Base-by-base conservation (phyloP, 2,888 invertebrate species). In the Seira ritae region DNA sequence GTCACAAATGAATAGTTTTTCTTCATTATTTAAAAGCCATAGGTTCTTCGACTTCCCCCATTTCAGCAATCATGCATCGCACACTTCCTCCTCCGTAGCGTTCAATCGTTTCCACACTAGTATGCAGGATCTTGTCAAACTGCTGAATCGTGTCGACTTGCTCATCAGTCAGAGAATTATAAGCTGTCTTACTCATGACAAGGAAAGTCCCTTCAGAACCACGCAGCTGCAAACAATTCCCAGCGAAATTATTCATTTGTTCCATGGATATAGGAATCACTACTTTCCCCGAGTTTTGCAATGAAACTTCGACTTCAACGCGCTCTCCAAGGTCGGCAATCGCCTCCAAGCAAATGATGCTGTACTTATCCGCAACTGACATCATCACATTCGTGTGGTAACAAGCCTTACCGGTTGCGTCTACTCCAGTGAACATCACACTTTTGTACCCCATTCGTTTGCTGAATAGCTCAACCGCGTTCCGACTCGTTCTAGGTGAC, bases 311-410 rank as follows among this genome's bases (percentile, higher is more conserved):
- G 3, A 87, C 55, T 1, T 42, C 23, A 4, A 74, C 83, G 22
- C 80, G 62, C 65, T 87, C 84, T 1, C 42, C 17, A 6, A 55
- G 72, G 23, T 80, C 68, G 0, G 31, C n/a, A 68, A 88, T 81
- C 4, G 86, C 42, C 0, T 87, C 87, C 4, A 87, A 24, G 55
- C 88, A 88, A 37, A 88, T 68, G 8, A 87, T 65, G 6, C 81
- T 85, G 66, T 81, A 87, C n/a, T 73, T 60, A 22, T 86, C 84
- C 8, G 82, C 86, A 17, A 87, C 31, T 12, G 82, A 74, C 86
- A 88, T 86, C 84, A 88, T 84, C 3, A 87, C 86, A 79, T 88
- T 87, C 10, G 88, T 87, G 74, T 88, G 88, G 55, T 88, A 88
- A 66, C 86, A 83, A 1, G 80, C 73, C 22, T 72, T 37, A 1